Conservation (phyloP, 2,113 vertebrate genomes). For the Neomonachus schauinslandi region DNA sequence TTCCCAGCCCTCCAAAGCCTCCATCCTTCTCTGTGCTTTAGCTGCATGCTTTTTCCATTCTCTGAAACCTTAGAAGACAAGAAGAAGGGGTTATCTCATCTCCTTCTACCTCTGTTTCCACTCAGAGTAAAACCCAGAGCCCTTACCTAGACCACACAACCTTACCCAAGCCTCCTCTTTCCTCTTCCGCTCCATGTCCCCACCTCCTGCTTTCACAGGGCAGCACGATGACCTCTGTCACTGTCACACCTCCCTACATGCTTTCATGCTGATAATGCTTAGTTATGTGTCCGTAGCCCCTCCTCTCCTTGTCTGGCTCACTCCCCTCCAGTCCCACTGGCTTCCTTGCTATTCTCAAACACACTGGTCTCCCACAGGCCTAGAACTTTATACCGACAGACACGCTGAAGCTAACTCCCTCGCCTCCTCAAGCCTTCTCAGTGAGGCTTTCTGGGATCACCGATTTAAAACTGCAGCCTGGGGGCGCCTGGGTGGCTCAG, state of each 20-base stretch:
- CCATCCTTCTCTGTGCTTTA: not conserved
- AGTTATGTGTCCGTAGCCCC: fast-evolving
- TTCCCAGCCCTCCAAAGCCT: not conserved
- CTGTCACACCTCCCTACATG: fast-evolving
- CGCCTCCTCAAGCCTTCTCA: not conserved
- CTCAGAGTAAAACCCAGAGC: not conserved
- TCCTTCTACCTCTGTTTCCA: not conserved
- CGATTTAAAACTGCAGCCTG: not conserved
- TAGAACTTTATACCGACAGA: not conserved
- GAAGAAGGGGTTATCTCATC: not conserved
- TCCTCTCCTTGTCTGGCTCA: not conserved
- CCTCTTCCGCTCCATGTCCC: too few species aligned
- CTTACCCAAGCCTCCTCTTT: not conserved
- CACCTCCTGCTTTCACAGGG: too few species aligned
- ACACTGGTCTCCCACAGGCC: not conserved
- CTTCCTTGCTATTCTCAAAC: not conserved
- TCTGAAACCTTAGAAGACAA: not conserved
- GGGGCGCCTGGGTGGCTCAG: too few species aligned
- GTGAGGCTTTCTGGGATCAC: not conserved
- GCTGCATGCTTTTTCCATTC: not conserved
- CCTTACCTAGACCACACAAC: not conserved
- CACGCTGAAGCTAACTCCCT: not conserved
- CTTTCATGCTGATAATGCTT: not conserved
- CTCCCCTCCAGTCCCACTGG: not conserved
- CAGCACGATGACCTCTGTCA: not conserved